Evolutionary conservation across 2,113 vertebrate species (phyloP), one percentile per base, ranked within the genome.

Genomic region (Tringa solitaria): DNA sequence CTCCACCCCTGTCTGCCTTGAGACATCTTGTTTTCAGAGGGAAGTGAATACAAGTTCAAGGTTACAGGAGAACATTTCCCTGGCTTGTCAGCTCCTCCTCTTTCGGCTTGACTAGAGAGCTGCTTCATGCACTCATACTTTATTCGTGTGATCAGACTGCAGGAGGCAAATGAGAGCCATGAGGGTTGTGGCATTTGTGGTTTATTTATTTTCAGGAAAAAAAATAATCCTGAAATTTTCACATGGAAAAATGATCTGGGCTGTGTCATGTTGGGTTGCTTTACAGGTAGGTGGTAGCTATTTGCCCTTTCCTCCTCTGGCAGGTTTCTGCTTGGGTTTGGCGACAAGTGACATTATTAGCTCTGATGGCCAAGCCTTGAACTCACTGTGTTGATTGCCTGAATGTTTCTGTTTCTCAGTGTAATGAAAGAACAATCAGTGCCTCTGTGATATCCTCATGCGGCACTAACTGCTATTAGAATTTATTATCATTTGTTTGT

Each of bases 21-120:
- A 97, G 97, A 97, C 92, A 89, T 96, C 93, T 95, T 96, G 89
- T 96, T 96, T 97, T 96, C 96, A 93, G 92, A 96, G 90, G 92
- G 93, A 96, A 94, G 94, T 92, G 92, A 97, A 97, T 89, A 92
- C 76, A 95, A 97, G 97, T 96, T 97, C 96, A 97, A 97, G 96
- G 97, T 97, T 96, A 93, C 70, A 54, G 37, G 30, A 95, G 87
- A 97, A 94, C 91, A 94, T 95, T 91, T 95, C 90, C 90, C 89
- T 90, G 48, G 87, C 92, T 97, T 94, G 91, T 95, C 90, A 96
- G 84, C 95, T 95, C 90, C 93, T 91, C 91, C 88, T 72, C 89
- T 97, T 96, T 97, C 91, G 93, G 96, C 92, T 94, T 95, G 87
- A 94, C 92, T 93, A 84, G 90, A 95, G 84, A 92, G 59, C 81